Percentiles rank a stretch among this genome's conserved stretches.
phyloP scores from a whole-genome alignment of 2,113 vertebrate genomes.

The Girardinichthys multiradiatus region DNA sequence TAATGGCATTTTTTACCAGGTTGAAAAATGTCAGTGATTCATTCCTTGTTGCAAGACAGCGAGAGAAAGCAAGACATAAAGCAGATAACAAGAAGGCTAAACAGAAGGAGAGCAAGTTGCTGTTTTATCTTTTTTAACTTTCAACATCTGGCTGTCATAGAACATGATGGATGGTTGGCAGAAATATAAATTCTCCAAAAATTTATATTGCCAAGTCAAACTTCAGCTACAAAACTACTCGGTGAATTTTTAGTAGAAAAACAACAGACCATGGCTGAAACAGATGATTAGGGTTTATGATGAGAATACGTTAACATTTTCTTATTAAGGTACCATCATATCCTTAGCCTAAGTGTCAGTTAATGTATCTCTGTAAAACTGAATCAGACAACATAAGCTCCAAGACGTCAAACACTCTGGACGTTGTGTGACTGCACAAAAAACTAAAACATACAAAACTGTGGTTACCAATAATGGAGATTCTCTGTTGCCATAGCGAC shows the following conservation, averaged over 20 bases:
- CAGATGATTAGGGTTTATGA: neutral
- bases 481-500: constrained; percentile 75
- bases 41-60: no score
- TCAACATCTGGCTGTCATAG: no score
- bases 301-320: neutral
- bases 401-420: neutral
- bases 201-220: no score
- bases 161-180: no score
- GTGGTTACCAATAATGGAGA: constrained; percentile 65
- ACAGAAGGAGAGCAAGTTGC: no score
- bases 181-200: no score
- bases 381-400: neutral
- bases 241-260: neutral
- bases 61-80: no score
- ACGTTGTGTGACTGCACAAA: neutral
- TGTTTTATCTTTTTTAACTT: no score
- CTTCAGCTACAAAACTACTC: no score
- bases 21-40: no score
- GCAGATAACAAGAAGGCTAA: no score
- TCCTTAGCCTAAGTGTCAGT: neutral
- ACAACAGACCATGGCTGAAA: neutral
- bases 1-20: no score
- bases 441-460: constrained; percentile 55
- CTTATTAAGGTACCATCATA: neutral
- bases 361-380: neutral